Evolutionary conservation across 2,113 vertebrate species (phyloP).

Genomic region (Syngnathus floridae): DNA sequence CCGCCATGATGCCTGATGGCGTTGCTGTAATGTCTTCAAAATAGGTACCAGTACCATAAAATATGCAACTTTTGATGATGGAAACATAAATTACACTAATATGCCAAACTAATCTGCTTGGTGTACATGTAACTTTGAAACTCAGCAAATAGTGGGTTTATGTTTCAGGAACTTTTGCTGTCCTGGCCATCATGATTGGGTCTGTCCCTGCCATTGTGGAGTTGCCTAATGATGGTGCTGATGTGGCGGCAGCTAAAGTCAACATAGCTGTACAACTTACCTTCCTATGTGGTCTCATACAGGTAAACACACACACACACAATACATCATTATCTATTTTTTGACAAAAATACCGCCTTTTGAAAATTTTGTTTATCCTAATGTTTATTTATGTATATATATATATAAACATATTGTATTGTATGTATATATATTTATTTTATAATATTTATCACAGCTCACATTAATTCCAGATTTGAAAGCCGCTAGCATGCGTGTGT

Average conservation of each 20-base stretch:
- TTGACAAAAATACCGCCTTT: not conserved
- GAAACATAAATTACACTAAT: not conserved
- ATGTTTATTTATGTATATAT: too few species aligned
- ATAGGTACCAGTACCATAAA: not conserved
- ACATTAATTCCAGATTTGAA: not conserved
- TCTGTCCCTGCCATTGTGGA: conserved; percentile 46
- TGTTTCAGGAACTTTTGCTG: conserved; percentile 49
- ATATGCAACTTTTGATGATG: not conserved
- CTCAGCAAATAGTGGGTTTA: not conserved
- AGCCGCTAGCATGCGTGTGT: not conserved
- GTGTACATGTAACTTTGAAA: not conserved
- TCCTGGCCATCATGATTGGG: conserved; percentile 55
- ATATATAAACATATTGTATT: too few species aligned
- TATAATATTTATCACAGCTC: not conserved
- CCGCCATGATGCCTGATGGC: not conserved
- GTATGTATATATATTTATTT: too few species aligned
- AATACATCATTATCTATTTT: conserved; percentile 9
- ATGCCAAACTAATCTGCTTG: not conserved
- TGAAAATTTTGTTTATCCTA: too few species aligned
- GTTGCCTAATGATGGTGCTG: conserved; percentile 32
- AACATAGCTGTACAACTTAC: conserved; percentile 47
- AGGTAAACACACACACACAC: conserved; percentile 27
- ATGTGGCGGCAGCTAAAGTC: conserved; percentile 46
- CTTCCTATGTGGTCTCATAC: conserved; percentile 58
- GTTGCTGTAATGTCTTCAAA: too few species aligned